Conservation (phyloP, 2,888 invertebrate species). For the Lymantria dispar region DNA sequence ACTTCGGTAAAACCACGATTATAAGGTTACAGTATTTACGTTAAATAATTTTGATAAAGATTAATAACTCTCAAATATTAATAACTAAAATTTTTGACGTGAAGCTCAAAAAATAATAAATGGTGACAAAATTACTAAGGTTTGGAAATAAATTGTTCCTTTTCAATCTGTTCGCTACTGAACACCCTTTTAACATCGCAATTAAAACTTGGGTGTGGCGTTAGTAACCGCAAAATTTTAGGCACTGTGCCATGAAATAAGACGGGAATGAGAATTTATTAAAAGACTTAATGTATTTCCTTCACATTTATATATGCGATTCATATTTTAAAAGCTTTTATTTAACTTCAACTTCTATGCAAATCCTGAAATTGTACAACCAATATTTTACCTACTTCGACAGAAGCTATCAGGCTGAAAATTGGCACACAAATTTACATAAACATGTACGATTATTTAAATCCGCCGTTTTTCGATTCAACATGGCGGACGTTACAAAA, state of each 20-base stretch:
- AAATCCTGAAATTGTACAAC: too few relatives aligned
- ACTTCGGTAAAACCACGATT: not conserved
- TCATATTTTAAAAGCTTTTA: not conserved
- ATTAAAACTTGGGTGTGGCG: slow-evolving; percentile 5
- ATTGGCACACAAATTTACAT: too few relatives aligned
- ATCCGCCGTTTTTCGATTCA: too few relatives aligned
- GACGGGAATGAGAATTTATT: not conserved
- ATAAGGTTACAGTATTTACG: too few relatives aligned
- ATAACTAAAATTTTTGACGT: not conserved
- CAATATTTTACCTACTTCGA: too few relatives aligned
- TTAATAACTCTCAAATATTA: not conserved
- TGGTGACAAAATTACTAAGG: not conserved
- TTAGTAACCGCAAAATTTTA: slow-evolving; percentile 1
- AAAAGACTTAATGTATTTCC: not conserved
- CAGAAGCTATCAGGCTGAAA: too few relatives aligned
- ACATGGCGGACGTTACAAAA: too few relatives aligned
- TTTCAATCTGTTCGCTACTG: not conserved
- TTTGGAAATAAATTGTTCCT: not conserved
- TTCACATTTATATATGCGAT: not conserved
- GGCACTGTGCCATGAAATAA: not conserved
- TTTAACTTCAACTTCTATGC: too few relatives aligned
- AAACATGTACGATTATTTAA: too few relatives aligned
- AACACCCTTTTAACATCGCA: slow-evolving; percentile 6
- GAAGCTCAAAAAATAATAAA: not conserved
- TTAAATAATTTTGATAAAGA: not conserved